phyloP scores from a whole-genome alignment of 2,888 invertebrate species.

The Colletes collaris region DNA sequence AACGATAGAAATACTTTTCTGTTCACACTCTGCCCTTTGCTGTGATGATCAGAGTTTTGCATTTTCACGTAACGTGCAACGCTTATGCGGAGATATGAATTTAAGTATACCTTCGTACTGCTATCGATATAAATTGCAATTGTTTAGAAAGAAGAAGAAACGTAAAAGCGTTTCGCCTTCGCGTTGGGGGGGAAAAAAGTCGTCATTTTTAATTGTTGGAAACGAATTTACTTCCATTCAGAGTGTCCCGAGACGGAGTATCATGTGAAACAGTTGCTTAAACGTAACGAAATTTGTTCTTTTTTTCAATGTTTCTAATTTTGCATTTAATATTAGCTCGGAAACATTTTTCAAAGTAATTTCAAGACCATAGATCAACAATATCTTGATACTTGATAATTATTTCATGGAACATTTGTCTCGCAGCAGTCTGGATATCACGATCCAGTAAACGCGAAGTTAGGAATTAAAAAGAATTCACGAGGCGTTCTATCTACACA shows the following conservation, averaged over 20 bases:
- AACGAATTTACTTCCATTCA: constrained; percentile 22
- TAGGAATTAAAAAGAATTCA: neutral
- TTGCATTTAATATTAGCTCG: too few species aligned
- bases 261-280: too few species aligned
- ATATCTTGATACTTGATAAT: too few species aligned
- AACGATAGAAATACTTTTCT: constrained; percentile 36
- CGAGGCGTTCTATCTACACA: neutral
- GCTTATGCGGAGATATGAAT: constrained; percentile 18
- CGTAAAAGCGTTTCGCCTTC: neutral
- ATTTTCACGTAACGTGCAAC: constrained; percentile 38
- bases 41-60: constrained; percentile 52
- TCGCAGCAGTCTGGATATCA: too few species aligned
- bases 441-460: too few species aligned
- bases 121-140: constrained; percentile 12
- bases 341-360: too few species aligned
- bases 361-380: too few species aligned
- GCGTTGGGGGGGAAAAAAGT: neutral
- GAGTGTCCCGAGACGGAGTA: neutral
- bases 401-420: too few species aligned
- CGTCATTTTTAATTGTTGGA: neutral
- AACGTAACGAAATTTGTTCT: too few species aligned
- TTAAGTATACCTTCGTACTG: constrained; percentile 10
- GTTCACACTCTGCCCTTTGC: constrained; percentile 42
- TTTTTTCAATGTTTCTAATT: too few species aligned
- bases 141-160: constrained; percentile 3